phyloP scores from a whole-genome alignment of 2,113 vertebrate genomes.

The Rhabdomys dilectus region DNA sequence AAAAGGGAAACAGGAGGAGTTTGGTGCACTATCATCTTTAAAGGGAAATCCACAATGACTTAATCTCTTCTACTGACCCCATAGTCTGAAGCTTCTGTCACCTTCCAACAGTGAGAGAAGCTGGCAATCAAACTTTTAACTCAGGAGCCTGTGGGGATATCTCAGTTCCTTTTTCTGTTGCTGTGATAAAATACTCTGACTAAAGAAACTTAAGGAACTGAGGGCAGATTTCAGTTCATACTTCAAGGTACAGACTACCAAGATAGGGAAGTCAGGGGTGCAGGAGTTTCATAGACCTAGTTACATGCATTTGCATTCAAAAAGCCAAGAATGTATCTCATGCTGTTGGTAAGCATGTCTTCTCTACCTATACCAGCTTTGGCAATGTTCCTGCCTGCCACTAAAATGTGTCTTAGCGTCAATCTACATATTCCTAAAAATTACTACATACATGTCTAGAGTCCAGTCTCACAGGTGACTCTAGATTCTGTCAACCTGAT shows the following conservation, averaged over 20 bases:
- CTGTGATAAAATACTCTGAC: background rate
- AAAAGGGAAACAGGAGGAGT: background rate
- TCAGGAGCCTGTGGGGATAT: fast-evolving
- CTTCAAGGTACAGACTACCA: background rate
- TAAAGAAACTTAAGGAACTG: background rate
- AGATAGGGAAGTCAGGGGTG: too few relatives aligned
- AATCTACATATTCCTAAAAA: background rate
- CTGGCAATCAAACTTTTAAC: too few relatives aligned
- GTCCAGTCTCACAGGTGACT: background rate
- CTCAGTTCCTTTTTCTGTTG: background rate
- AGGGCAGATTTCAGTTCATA: background rate
- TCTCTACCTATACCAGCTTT: background rate
- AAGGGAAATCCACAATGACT: background rate
- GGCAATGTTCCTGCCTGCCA: too few relatives aligned
- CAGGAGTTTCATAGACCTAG: background rate
- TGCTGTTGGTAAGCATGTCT: background rate
- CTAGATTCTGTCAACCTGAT: background rate
- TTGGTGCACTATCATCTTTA: background rate
- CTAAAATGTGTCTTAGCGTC: background rate
- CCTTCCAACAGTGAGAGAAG: background rate
- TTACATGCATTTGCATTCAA: background rate
- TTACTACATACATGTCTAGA: background rate
- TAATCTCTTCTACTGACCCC: background rate
- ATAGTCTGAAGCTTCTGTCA: background rate
- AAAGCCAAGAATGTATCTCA: too few relatives aligned